Percentiles rank a stretch among this genome's conserved stretches.
phyloP scores from a whole-genome alignment of 1,140 invertebrate species.

The Drosophila aff. region DNA sequence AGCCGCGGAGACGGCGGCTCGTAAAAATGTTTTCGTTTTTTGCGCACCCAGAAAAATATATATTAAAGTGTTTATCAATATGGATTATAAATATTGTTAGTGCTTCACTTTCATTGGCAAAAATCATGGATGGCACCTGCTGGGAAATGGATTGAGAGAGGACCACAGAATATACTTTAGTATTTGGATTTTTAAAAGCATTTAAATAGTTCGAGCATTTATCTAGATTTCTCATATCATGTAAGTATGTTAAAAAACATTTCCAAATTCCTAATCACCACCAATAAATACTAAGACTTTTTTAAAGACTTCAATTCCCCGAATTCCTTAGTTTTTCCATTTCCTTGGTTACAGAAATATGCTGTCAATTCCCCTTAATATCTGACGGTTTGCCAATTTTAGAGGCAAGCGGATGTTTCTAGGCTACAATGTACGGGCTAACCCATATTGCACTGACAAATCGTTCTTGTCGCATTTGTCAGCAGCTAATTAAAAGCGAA shows the following conservation, averaged over 20 bases:
- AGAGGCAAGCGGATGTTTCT: conserved; percentile 63
- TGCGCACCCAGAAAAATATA: conserved; percentile 12
- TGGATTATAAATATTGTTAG: background rate
- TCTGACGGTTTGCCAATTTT: conserved; percentile 44
- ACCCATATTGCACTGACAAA: conserved; percentile 54
- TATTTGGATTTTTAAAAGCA: no score
- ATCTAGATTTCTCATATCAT: background rate
- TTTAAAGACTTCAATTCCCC: background rate
- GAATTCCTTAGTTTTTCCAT: background rate
- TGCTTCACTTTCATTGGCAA: conserved; percentile 8
- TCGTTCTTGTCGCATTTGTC: conserved; percentile 60
- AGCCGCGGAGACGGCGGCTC: conserved; percentile 23
- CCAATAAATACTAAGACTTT: background rate
- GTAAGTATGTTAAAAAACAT: background rate
- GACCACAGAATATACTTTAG: background rate
- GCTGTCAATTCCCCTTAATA: background rate
- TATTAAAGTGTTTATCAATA: conserved; percentile 44
- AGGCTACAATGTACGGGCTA: conserved; percentile 69
- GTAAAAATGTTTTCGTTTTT: conserved; percentile 56
- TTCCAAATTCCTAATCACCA: background rate
- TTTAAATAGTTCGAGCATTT: no score
- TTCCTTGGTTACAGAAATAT: background rate
- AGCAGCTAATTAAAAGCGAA: conserved; percentile 80
- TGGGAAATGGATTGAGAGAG: background rate
- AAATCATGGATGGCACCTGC: conserved; percentile 11